Base-by-base conservation (phyloP, 2,888 invertebrate species). In the Platycheirus albimanus region DNA sequence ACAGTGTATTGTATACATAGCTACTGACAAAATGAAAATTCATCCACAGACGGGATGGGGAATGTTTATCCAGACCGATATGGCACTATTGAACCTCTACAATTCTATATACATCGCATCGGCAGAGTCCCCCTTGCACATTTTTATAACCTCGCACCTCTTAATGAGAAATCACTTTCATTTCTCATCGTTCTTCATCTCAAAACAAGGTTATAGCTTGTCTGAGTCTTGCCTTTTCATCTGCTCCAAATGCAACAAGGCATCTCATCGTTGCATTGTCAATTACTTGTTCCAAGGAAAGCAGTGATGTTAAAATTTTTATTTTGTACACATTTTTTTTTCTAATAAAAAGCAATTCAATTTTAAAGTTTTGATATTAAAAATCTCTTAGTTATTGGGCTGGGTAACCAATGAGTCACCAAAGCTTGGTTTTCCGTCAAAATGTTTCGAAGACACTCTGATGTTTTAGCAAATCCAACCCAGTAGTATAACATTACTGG, bases 91-190 rank as follows among this genome's bases (percentile, higher is more conserved):
- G 38, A 58, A 24, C 58, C 17, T 7, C 36, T n/a, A n/a, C n/a
- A n/a, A n/a, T n/a, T n/a, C n/a, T n/a, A n/a, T n/a, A n/a, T n/a
- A n/a, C n/a, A n/a, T n/a, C n/a, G n/a, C n/a, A 15, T 28, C 54
- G 19, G 47, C 13, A 24, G 8, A 8, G 20, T 19, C 45, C 81
- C 70, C 71, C 76, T 70, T 66, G 15, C 24, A 45, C 61, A 49
- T 72, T 67, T 49, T 67, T 45, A 63, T 61, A 67, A 78, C 78
- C 78, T 83, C 78, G 78, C 83, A 83, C 78, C 83, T 77, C 83
- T 64, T 83, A 83, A 83, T 83, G 83, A 78, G 83, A 83, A 83
- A 83, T 83, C 83, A 83, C 83, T 83, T 83, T 83, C 83, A 56
- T 77, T 83, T 77, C 78, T 78, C 77, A 83, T 72, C 81, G 67